Evolutionary conservation across 2,888 invertebrate genomes (phyloP).

Genomic region (Polydrusus cervinus): DNA sequence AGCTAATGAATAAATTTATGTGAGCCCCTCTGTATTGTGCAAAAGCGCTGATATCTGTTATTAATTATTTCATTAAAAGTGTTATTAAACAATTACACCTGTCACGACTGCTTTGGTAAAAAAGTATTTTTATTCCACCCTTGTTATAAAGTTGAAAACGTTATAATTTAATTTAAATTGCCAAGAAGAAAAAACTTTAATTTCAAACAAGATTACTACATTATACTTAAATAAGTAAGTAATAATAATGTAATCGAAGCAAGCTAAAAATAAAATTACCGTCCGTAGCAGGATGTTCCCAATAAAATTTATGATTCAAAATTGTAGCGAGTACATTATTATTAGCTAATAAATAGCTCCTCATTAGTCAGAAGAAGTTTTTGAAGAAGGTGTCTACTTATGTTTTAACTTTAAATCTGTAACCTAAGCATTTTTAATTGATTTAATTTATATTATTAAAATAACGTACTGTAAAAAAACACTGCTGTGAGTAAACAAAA

Average conservation of each 20-base stretch:
- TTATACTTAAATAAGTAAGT: not conserved
- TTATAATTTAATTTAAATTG: not conserved
- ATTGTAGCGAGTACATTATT: conserved; percentile 19
- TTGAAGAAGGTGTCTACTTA: not conserved
- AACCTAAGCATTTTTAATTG: conserved; percentile 12
- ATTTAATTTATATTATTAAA: conserved; percentile 35
- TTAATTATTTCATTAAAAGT: too few relatives aligned
- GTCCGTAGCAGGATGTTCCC: not conserved
- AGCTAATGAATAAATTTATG: too few relatives aligned
- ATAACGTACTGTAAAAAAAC: not conserved
- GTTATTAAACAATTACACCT: too few relatives aligned
- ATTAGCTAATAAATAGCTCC: conserved; percentile 31
- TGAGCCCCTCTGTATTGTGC: too few relatives aligned
- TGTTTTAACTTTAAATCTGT: conserved; percentile 18
- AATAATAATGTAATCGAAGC: conserved; percentile 9
- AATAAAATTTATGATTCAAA: conserved; percentile 33
- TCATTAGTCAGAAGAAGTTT: conserved; percentile 16
- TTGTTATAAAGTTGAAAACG: too few relatives aligned
- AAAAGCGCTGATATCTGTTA: too few relatives aligned
- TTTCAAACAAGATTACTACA: not conserved
- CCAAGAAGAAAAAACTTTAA: not conserved
- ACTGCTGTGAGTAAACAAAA: not conserved
- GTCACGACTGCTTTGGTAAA: too few relatives aligned
- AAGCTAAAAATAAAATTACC: not conserved
- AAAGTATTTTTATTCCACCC: too few relatives aligned